Base-by-base conservation (phyloP, 2,888 invertebrate species). In the Labia minor region DNA sequence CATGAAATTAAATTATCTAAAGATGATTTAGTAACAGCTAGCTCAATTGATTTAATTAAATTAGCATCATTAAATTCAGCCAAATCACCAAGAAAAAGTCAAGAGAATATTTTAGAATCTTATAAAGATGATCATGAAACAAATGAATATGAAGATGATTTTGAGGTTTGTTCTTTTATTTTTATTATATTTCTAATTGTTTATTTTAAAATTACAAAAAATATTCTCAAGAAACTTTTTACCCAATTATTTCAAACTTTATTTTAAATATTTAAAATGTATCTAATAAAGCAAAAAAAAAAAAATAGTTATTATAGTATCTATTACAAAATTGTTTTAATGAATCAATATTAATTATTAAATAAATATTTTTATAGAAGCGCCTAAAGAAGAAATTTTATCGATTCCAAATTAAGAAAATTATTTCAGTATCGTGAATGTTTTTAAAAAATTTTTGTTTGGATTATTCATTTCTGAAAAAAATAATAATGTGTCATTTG, bases 131-230 rank as follows among this genome's bases (percentile, higher is more conserved):
- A 70, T 8, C 70, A 70, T 19, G 71, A 71, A 11, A 73, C 75
- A n/a, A 74, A 76, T 64, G 73, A 76, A 67, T 78, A 78, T 68
- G 78, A 78, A 67, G 80, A 81, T 72, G 80, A 81, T 73, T 80
- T 80, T 74, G 80, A 80, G 76, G 80, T 79, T 73, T 71, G 67
- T 68, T 37, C 64, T 67, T 62, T 16, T 1, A 21, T 63, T 67
- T 62, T 16, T 1, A 21, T 63, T 62, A 19, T 18, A 14, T 21
- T 18, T 26, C 49, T 37, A 4, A 16, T 62, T 37, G 61, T 20
- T n/a, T 19, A 20, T n/a, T 63, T 1, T 20, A 20, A 19, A 20
- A 63, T 19, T 18, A 14, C n/a, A n/a, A n/a, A n/a, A n/a, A n/a
- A n/a, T n/a, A n/a, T n/a, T n/a, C n/a, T n/a, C n/a, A n/a, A n/a